These are phyloP conservation scores for Hirudinaria manillensis DNA, from an alignment of 2,888 invertebrate species.

Conservation along the genomic window DNA sequence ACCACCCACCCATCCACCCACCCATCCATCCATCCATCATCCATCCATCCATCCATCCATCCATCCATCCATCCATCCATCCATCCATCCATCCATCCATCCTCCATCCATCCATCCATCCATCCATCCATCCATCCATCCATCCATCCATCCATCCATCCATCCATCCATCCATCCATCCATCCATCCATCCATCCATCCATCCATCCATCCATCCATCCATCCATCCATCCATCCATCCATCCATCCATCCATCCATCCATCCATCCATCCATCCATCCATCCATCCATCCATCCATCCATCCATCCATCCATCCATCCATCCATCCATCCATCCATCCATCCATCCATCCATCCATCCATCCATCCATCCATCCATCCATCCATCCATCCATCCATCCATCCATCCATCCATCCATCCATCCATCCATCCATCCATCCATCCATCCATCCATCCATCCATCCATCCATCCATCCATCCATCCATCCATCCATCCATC, in stretches of 20 bases:
- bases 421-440: slow-evolving; percentile 18
- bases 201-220: slow-evolving; percentile 18
- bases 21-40: too few species aligned
- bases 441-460: slow-evolving; percentile 20
- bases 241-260: slow-evolving; percentile 18
- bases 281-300: slow-evolving; percentile 18
- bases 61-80: too few species aligned
- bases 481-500: slow-evolving; percentile 20
- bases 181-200: slow-evolving; percentile 18
- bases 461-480: slow-evolving; percentile 18
- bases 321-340: slow-evolving; percentile 20
- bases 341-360: slow-evolving; percentile 18
- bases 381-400: slow-evolving; percentile 20
- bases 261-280: slow-evolving; percentile 20
- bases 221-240: slow-evolving; percentile 18
- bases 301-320: slow-evolving; percentile 18
- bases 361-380: slow-evolving; percentile 18
- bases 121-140: background rate
- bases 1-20: too few species aligned
- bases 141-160: slow-evolving; percentile 8
- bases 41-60: too few species aligned
- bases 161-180: slow-evolving; percentile 18
- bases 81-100: too few species aligned
- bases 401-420: slow-evolving; percentile 18
- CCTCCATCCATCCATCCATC: too few species aligned